Conservation (phyloP, 2,888 invertebrate species). For the Apocheima hispidaria region DNA sequence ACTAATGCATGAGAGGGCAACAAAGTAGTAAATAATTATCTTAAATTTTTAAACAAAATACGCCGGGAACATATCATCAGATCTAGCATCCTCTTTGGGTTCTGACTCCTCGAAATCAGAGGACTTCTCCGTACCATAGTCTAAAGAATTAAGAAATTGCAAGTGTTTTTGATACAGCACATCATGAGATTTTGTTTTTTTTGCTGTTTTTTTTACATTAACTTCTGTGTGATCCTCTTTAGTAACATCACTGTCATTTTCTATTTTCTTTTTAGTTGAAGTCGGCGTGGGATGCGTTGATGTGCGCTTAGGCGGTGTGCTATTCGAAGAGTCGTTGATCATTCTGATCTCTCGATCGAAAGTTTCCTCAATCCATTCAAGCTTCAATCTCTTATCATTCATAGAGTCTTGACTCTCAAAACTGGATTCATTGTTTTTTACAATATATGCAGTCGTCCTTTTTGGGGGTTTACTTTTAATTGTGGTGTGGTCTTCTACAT, state of each 20-base stretch:
- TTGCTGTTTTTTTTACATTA: conserved; percentile 30
- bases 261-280: conserved; percentile 19
- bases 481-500: conserved; percentile 15
- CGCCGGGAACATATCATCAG: conserved; percentile 55
- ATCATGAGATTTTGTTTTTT: conserved; percentile 49
- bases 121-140: conserved; percentile 63
- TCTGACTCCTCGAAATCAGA: conserved; percentile 56
- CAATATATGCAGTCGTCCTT: not conserved
- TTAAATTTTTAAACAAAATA: conserved; percentile 46
- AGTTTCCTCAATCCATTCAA: conserved; percentile 61
- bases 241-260: conserved; percentile 53
- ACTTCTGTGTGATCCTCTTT: conserved; percentile 47
- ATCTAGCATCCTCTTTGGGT: conserved; percentile 54
- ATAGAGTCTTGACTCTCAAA: conserved; percentile 20
- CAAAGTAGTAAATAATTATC: not conserved
- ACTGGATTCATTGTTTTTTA: conserved; percentile 13
- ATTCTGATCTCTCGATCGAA: conserved; percentile 52
- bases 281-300: not conserved
- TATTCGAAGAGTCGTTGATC: conserved; percentile 9
- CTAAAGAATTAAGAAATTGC: conserved; percentile 66
- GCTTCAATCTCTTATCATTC: conserved; percentile 30
- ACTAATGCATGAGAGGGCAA: no score
- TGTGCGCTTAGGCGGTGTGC: not conserved
- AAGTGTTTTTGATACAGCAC: conserved; percentile 62
- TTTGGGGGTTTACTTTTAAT: conserved; percentile 21